Evolutionary conservation across 1,140 invertebrate species (phyloP).

Genomic region (Cyclargus thomasi): DNA sequence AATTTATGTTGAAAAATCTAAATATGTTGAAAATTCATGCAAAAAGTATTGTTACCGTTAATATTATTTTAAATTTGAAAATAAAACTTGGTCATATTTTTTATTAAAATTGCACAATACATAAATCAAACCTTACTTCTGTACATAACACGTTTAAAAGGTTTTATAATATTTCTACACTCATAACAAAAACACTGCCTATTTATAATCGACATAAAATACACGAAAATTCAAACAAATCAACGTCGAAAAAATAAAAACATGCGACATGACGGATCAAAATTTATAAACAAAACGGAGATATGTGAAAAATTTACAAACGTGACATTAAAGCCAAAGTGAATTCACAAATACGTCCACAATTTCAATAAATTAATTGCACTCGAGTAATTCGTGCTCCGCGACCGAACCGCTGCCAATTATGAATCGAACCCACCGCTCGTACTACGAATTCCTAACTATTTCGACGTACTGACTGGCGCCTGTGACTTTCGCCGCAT

Average conservation of each 20-base stretch:
- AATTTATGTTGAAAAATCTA: no score
- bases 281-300: not conserved
- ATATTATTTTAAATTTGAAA: no score
- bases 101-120: no score
- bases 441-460: constrained; percentile 16
- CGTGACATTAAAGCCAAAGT: constrained; percentile 4
- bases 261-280: not conserved
- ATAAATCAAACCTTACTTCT: no score
- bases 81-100: no score
- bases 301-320: constrained; percentile 2
- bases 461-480: not conserved
- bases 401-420: constrained; percentile 25
- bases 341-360: constrained; percentile 16
- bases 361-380: constrained; percentile 27
- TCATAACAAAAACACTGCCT: no score
- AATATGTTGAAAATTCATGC: no score
- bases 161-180: no score
- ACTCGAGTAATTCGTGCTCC: constrained; percentile 19
- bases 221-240: no score
- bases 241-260: not conserved
- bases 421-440: constrained; percentile 27
- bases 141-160: no score
- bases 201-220: no score
- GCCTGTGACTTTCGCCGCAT: not conserved
- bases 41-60: no score